Evolutionary conservation across 1,140 invertebrate species (phyloP).

Genomic region (Mizuhopecten yessoensis): DNA sequence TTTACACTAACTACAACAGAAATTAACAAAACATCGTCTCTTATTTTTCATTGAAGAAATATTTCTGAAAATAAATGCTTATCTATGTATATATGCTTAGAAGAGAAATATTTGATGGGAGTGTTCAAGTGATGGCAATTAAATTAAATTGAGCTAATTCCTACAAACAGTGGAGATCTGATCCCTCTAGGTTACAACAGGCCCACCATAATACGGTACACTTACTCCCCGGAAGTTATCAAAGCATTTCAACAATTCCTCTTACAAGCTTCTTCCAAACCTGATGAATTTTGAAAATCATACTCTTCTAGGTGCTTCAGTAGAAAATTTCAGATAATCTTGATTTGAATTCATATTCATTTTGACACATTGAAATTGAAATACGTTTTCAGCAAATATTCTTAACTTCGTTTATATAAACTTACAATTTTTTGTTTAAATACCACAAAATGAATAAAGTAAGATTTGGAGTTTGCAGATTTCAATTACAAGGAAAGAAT

Average conservation of each 20-base stretch:
- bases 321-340: not conserved
- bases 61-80: not conserved
- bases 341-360: not conserved
- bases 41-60: slow-evolving; percentile 19
- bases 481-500: not conserved
- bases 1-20: not conserved
- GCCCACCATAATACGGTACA: too few relatives aligned
- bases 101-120: not conserved
- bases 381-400: too few relatives aligned
- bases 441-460: not conserved
- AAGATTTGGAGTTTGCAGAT: not conserved
- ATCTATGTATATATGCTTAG: too few relatives aligned
- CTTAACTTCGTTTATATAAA: too few relatives aligned
- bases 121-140: slow-evolving; percentile 5
- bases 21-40: too few relatives aligned
- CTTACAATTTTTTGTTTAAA: not conserved
- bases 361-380: not conserved
- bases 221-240: too few relatives aligned
- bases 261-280: not conserved
- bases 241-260: not conserved
- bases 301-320: not conserved
- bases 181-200: not conserved
- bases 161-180: not conserved
- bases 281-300: not conserved
- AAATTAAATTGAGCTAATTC: slow-evolving; percentile 29